Evolutionary conservation across 30 jellyfish, hydroid and myxozoan genomes (phyloP), one percentile per base, ranked within the genome.

Genomic region (Pelagia noctiluca): DNA sequence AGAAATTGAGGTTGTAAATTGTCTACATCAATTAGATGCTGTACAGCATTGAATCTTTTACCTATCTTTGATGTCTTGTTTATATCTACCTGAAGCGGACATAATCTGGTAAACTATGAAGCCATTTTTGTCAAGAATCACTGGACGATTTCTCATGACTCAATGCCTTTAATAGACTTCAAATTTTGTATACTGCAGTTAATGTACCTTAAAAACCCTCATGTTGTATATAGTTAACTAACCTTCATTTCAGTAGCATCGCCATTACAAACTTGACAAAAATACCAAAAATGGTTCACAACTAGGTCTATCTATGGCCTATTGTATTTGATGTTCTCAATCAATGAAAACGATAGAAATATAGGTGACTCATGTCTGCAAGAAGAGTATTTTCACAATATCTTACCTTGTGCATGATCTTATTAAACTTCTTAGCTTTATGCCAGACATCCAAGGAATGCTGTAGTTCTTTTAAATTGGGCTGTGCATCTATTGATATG

Each of bases 41-140:
- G n/a, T n/a, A n/a, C n/a, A n/a, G n/a, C 30, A 18, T 18, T 21
- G 65, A 68, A 2, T 3, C 16, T 19, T 12, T 21, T 11, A 61
- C 29, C 3, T 61, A 16, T 2, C 16, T 25, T 61, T 61, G 73
- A 61, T 13, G 26, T 24, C 73, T 19, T 61, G 73, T 61, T 0
- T 1, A 61, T 61, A 61, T 13, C 73, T 61, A 61, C 73, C 73
- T 61, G 73, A 61, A 61, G 73, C 33, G 73, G 73, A 61, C 73
- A 61, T 61, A 61, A 61, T 19, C 29, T 50, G 64, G 64, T 50
- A 50, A 50, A 50, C 64, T 50, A 2, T 50, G 1, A 50, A 50
- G 64, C 73, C n/a, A 16, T 61, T 61, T 34, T 61, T 61, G 73
- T 61, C 73, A 61, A 61, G 73, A 61, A 61, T 61, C 73, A 61